Evolutionary conservation across 2,888 invertebrate genomes (phyloP).

Genomic region (Phoenoteleia sp.): DNA sequence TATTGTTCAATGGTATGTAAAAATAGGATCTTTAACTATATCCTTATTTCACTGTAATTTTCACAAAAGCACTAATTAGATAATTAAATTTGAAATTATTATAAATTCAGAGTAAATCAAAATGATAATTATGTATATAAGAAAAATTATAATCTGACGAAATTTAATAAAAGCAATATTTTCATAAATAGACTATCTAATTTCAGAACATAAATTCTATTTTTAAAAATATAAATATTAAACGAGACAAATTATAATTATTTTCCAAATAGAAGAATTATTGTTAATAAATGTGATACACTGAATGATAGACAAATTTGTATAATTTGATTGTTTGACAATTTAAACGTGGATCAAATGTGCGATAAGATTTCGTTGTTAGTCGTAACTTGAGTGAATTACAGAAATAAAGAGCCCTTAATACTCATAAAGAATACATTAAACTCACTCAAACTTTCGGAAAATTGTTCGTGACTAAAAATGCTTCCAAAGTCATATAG

Average conservation of each 20-base stretch:
- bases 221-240: conserved; percentile 30
- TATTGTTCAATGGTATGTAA: no score
- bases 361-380: conserved; percentile 11
- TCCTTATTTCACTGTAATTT: conserved; percentile 6
- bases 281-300: conserved; percentile 36
- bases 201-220: conserved; percentile 39
- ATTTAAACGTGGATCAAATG: not conserved
- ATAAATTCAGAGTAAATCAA: not conserved
- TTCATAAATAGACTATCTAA: conserved; percentile 38
- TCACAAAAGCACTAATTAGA: not conserved
- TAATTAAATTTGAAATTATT: not conserved
- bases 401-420: not conserved
- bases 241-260: conserved; percentile 30
- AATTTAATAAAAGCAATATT: conserved; percentile 43
- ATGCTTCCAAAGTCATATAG: conserved; percentile 1
- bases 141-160: conserved; percentile 10
- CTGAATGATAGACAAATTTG: conserved; percentile 3
- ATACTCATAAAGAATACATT: conserved; percentile 1
- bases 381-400: not conserved
- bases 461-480: conserved; percentile 2
- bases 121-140: conserved; percentile 22
- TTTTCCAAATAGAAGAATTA: conserved; percentile 40
- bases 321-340: conserved; percentile 3
- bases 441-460: not conserved
- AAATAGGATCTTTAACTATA: no score